Base-by-base conservation (phyloP, 64 coral and sea anemone genomes). In the Dendrophyllia cribrosa region DNA sequence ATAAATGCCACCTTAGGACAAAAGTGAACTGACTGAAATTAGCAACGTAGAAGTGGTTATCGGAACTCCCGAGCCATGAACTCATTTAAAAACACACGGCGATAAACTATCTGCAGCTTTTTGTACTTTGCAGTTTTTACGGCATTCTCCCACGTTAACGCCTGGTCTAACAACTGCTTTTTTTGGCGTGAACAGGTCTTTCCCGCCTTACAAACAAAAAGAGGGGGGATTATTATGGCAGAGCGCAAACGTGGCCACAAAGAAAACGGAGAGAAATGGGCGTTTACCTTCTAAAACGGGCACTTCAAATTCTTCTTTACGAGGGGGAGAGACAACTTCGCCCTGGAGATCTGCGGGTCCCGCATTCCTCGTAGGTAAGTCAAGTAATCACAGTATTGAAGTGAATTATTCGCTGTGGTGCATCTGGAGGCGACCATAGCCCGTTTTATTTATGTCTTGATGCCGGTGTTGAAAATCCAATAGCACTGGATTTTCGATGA, bases 291-390 rank as follows among this genome's bases (percentile, higher is more conserved):
- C 79, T 99, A 0, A 88, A 99, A 43, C 90, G 94, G 51, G 94
- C 84, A 0, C 62, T 99, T 4, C 84, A 91, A 77, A 99, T 99
- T 4, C 93, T 99, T 43, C 59, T 99, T 1, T 81, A 81, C 25
- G 97, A 99, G 72, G 94, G 97, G 10, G 97, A 99, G 26, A 93
- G 97, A 22, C 94, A 94, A 53, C 83, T 99, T 0, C 24, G 88
- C 21, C 88, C 72, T 24, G 88, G 80, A 82, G 97, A 99, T 79
- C 53, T 99, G 5, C 21, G 23, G 34, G 72, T 43, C 26, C 72
- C 47, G 12, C 74, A 88, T 19, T 43, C 73, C 16, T 76, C 46
- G 9, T 93, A 93, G 85, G 55, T 22, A 3, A 47, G 43, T 5
- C n/a, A 15, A 9, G 20, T 45, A 48, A 2, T 47, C 26, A 20